Base-by-base conservation (phyloP, 1,140 invertebrate genomes). In the Atta cephalotes region DNA sequence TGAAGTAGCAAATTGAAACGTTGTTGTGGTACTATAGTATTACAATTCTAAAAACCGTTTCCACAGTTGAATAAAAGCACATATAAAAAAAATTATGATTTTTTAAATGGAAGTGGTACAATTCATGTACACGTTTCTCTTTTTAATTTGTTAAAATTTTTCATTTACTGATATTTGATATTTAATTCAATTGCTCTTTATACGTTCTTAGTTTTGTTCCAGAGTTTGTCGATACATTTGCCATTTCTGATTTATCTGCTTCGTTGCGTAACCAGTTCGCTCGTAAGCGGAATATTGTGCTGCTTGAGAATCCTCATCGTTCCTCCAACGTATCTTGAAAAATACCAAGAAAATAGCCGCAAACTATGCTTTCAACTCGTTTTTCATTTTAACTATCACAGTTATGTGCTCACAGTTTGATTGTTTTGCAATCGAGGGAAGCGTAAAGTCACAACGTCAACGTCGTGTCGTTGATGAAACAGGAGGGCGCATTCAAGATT, bases 1-100 rank as follows among this genome's bases (percentile, higher is more conserved):
- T 74, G 3, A 82, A 84, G n/a, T 84, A 14, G 56, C 25, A 76
- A 84, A 76, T 76, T 74, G 25, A 62, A 84, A 25, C 70, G 53
- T 31, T 49, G 35, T 80, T 25, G 31, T 70, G 56, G 9, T 16
- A 31, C 16, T 49, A 2, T 71, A 16, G 28, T 14, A 49, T 72
- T 51, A 39, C 45, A 62, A 74, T 62, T 72, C 45, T 18, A 51
- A 31, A 84, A 25, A 9, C 18, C 39, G 2, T n/a, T 16, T 31
- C 9, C 21, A 14, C 25, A 39, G 7, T 76, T 7, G 14, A 62
- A 63, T 51, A 76, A 51, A 74, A 25, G 21, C 21, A 28, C 10
- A 70, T 25, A 79, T 79, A 1, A 65, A 18, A 51, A 31, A 51
- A 31, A 51, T 49, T 0, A 16, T 6, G 3, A 45, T 14, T 49